phyloP scores from a whole-genome alignment of 2,113 vertebrate genomes.

The Piprites chloris region DNA sequence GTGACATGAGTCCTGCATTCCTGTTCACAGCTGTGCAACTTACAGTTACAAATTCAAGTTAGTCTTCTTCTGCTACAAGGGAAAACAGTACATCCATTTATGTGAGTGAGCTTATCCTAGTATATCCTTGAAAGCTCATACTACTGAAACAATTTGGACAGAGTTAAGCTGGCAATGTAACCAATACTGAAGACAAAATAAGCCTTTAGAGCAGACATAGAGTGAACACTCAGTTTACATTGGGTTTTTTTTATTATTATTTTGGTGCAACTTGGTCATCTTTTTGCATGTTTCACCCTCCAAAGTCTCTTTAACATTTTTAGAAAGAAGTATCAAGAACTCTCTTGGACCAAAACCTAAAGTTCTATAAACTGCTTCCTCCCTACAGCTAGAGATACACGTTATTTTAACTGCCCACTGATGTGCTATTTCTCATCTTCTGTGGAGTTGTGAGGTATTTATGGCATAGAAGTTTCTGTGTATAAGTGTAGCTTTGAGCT shows the following conservation, averaged over 20 bases:
- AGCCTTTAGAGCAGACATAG: neutral
- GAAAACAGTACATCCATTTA: neutral
- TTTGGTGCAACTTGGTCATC: neutral
- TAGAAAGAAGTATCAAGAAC: neutral
- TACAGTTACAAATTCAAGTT: neutral
- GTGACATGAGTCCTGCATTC: neutral
- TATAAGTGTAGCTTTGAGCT: neutral
- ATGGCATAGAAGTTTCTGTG: neutral
- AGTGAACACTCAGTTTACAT: neutral
- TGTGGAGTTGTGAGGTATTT: neutral
- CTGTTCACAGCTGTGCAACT: neutral
- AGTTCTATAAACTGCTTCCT: neutral
- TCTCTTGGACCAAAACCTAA: neutral
- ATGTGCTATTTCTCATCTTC: neutral
- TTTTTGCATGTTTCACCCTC: neutral
- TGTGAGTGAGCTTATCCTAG: neutral
- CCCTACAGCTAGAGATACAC: neutral
- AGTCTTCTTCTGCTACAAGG: neutral
- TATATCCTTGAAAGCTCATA: neutral
- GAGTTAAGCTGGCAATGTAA: neutral
- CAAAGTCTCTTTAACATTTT: neutral
- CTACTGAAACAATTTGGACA: neutral
- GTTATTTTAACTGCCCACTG: neutral
- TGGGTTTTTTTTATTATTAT: neutral
- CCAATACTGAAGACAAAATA: neutral